Evolutionary conservation across 2,888 invertebrate species (phyloP).

Genomic region (Linhomoeus sp.): DNA sequence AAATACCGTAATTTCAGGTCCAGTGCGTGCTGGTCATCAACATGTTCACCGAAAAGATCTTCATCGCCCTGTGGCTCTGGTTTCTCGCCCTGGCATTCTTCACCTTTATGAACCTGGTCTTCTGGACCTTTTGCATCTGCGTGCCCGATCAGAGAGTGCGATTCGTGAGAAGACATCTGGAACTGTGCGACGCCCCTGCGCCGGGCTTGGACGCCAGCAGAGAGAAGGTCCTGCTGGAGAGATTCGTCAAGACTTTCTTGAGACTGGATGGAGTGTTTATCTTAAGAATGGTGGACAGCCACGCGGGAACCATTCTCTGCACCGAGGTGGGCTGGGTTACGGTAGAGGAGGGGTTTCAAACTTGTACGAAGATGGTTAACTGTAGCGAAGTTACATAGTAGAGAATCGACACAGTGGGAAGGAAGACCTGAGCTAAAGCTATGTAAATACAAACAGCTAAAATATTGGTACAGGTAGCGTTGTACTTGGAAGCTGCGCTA

Average conservation of each 20-base stretch:
- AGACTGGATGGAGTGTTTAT: constrained; percentile 24
- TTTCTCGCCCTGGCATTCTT: constrained; percentile 17
- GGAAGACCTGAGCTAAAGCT: too few relatives aligned
- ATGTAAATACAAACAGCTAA: too few relatives aligned
- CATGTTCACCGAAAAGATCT: constrained; percentile 28
- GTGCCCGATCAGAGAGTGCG: constrained; percentile 9
- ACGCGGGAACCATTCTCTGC: constrained; percentile 13
- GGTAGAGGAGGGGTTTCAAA: too few relatives aligned
- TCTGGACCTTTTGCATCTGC: constrained; percentile 21
- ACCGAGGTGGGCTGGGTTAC: constrained; percentile 3
- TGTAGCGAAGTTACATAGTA: too few relatives aligned
- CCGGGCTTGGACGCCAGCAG: constrained; percentile 9
- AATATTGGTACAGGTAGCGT: too few relatives aligned
- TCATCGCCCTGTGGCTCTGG: constrained; percentile 28
- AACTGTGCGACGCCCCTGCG: constrained; percentile 7
- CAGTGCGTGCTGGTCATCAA: constrained; percentile 25
- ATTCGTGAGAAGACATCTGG: constrained; percentile 15
- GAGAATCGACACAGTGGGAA: too few relatives aligned
- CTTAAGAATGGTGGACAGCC: constrained; percentile 17
- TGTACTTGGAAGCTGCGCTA: too few relatives aligned
- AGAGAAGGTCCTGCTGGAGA: constrained; percentile 10
- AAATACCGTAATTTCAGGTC: constrained; percentile 4
- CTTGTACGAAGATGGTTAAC: neutral
- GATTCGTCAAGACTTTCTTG: constrained; percentile 20
- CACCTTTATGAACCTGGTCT: constrained; percentile 19